Conservation (phyloP, 2,888 invertebrate species). For the Cantharis rustica region DNA sequence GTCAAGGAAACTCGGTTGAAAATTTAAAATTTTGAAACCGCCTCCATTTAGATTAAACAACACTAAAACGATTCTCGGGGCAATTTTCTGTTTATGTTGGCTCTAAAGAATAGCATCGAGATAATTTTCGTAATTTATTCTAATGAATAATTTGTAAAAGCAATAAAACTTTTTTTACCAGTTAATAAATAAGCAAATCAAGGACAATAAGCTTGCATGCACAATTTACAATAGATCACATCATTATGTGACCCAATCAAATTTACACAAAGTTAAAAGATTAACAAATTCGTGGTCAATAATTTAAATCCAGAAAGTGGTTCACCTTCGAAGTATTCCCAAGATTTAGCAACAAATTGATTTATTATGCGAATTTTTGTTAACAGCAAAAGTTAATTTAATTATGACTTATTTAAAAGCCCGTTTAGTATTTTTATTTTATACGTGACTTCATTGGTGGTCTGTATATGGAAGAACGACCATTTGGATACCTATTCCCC, state of each 20-base stretch:
- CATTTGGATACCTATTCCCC: background rate
- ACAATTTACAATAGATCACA: background rate
- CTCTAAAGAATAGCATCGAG: background rate
- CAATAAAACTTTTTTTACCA: background rate
- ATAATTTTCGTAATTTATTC: background rate
- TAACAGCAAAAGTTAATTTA: background rate
- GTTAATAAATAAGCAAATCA: background rate
- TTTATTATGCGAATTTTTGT: background rate
- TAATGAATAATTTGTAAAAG: background rate
- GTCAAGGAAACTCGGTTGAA: background rate
- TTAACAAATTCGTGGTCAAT: background rate
- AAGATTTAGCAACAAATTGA: background rate
- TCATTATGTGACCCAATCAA: background rate
- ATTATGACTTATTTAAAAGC: background rate
- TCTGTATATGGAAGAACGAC: background rate
- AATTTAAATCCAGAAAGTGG: background rate
- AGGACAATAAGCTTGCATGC: background rate
- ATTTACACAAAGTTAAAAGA: background rate
- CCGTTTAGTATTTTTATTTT: background rate
- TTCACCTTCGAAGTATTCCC: background rate
- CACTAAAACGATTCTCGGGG: background rate
- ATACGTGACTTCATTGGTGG: background rate
- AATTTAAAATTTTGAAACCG: background rate
- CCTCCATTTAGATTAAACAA: background rate
- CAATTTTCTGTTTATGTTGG: background rate